Percentiles rank a stretch among this genome's conserved stretches.
These are phyloP conservation scores for Anoplolepis gracilipes DNA, from an alignment of 1,140 invertebrate species.

Conservation along the genomic window DNA sequence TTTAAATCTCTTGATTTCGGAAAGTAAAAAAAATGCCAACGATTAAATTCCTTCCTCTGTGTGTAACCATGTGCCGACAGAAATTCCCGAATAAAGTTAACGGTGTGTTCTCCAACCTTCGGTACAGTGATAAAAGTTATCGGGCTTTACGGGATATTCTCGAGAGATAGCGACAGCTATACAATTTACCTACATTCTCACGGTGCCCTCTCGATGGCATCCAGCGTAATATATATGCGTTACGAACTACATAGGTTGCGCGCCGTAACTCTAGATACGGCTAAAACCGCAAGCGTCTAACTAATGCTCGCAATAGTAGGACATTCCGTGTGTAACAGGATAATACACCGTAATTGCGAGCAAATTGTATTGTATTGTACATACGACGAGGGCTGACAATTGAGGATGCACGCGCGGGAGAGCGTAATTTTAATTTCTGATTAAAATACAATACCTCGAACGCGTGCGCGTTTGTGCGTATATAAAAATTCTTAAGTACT, in stretches of 20 bases:
- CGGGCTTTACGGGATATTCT: not conserved
- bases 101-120: not conserved
- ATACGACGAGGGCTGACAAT: conserved; percentile 29
- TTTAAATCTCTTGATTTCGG: conserved; percentile 27
- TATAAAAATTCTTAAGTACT: not conserved
- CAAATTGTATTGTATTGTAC: not conserved
- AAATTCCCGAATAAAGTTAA: conserved; percentile 12
- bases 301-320: conserved; percentile 43
- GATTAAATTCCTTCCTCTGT: not conserved
- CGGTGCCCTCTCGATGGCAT: conserved; percentile 60
- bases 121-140: conserved; percentile 21
- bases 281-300: conserved; percentile 16
- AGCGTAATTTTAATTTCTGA: conserved; percentile 32
- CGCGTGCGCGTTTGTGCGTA: conserved; percentile 17
- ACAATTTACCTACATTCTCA: conserved; percentile 80
- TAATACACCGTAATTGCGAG: conserved; percentile 48
- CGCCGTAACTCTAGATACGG: conserved; percentile 10
- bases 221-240: conserved; percentile 32
- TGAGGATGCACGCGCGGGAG: not conserved
- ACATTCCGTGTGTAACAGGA: conserved; percentile 47
- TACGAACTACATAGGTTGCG: conserved; percentile 9
- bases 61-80: too few relatives aligned
- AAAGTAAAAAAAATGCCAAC: too few relatives aligned
- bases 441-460: conserved; percentile 28
- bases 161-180: conserved; percentile 30